Evolutionary conservation across 2,888 invertebrate species (phyloP).

Genomic region (Melieria omissa): DNA sequence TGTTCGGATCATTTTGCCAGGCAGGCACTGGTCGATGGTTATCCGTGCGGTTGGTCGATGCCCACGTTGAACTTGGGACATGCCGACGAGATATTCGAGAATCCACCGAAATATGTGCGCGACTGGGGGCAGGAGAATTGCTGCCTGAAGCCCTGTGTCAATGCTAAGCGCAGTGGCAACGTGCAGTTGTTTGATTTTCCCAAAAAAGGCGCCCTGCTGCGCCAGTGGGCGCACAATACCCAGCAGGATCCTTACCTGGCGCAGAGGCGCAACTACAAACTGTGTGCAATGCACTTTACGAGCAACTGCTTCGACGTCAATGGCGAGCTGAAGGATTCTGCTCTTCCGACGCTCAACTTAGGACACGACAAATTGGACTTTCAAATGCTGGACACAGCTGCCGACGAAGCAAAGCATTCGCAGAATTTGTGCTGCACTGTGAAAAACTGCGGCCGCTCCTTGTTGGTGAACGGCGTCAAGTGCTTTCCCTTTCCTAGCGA

Average conservation of each 20-base stretch:
- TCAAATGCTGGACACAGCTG: conserved; percentile 12
- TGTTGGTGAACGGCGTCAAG: background rate
- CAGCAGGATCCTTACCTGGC: conserved; percentile 49
- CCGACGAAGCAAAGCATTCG: too few species aligned
- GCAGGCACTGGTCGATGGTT: conserved; percentile 57
- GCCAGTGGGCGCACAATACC: conserved; percentile 60
- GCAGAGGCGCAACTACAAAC: conserved; percentile 49
- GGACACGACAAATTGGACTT: conserved; percentile 34
- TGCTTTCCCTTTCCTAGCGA: conserved; percentile 51
- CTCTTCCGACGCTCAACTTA: conserved; percentile 44
- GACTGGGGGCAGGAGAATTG: conserved; percentile 59
- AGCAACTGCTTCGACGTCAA: conserved; percentile 25
- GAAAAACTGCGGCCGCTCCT: background rate
- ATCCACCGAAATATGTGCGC: conserved; percentile 49
- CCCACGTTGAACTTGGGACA: conserved; percentile 59
- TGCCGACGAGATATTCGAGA: conserved; percentile 51
- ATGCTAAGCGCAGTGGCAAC: conserved; percentile 59
- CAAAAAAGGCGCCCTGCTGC: conserved; percentile 55
- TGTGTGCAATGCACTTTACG: conserved; percentile 60
- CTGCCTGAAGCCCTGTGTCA: conserved; percentile 55
- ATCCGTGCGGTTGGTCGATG: conserved; percentile 58
- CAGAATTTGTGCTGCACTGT: background rate
- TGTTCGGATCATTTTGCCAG: conserved; percentile 61
- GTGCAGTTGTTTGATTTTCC: conserved; percentile 58
- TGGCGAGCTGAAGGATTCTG: conserved; percentile 38